A percentile compares a stretch with the other conserved stretches of the same genome.
Evolutionary conservation across 2,797 vertebrate species (phyloP).

Genomic region (Nannoperca obscura): DNA sequence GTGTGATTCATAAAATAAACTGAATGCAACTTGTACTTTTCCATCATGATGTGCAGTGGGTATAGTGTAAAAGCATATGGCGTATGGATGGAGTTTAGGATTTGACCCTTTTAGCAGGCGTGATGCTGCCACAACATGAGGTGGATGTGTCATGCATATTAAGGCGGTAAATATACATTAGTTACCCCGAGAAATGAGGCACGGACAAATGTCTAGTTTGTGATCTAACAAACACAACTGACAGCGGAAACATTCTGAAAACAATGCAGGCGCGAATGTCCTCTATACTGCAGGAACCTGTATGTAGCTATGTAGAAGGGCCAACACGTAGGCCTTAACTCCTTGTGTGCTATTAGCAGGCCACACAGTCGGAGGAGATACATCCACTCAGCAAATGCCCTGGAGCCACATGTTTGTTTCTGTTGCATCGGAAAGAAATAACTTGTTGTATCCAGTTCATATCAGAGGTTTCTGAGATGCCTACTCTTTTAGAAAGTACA

Average conservation of each 20-base stretch:
- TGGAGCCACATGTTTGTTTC: background rate
- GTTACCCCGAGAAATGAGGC: background rate
- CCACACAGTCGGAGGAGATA: conserved; percentile 26
- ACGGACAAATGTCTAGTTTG: too few relatives aligned
- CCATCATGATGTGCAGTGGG: background rate
- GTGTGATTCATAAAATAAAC: background rate
- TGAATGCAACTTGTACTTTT: background rate
- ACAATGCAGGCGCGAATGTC: background rate
- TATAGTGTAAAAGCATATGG: background rate
- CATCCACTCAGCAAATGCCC: conserved; percentile 17
- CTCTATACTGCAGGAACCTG: background rate
- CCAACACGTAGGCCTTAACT: background rate
- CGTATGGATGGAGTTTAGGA: background rate
- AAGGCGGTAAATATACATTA: background rate
- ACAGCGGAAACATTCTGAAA: background rate
- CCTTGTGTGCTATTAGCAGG: conserved; percentile 20
- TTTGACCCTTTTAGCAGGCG: background rate
- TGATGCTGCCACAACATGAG: background rate
- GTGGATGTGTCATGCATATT: background rate
- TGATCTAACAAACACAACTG: background rate
- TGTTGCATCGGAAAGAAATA: background rate
- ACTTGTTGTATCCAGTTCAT: background rate
- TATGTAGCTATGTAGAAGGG: background rate
- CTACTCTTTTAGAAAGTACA: conserved; percentile 30
- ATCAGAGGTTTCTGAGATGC: conserved; percentile 18